A percentile compares a stretch with the other conserved stretches of the same genome.
Evolutionary conservation across 2,797 vertebrate species (phyloP).

Genomic region (Tragopan temminckii): DNA sequence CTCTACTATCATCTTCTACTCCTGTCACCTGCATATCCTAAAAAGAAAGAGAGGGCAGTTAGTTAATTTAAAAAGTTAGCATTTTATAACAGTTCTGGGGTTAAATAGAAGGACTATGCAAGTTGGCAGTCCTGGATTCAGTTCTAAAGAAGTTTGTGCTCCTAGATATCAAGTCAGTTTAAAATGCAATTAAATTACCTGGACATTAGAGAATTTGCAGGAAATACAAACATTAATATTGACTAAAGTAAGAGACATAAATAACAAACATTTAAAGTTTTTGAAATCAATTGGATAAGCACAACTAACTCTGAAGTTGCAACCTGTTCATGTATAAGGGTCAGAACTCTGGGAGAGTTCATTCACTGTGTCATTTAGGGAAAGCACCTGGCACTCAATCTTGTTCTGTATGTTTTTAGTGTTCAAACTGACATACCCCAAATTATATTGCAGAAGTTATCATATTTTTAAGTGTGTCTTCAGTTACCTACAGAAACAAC

Average conservation of each 20-base stretch:
- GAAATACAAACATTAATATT: neutral
- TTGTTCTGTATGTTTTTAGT: fast-evolving
- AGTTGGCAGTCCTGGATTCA: neutral
- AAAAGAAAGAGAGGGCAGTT: neutral
- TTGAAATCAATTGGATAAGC: neutral
- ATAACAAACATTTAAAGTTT: neutral
- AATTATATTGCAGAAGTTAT: neutral
- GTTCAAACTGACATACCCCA: neutral
- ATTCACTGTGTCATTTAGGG: neutral
- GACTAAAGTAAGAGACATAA: neutral
- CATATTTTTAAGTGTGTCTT: neutral
- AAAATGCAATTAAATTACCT: neutral
- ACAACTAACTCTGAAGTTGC: neutral
- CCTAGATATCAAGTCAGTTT: neutral
- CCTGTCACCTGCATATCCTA: slow-evolving; percentile 99
- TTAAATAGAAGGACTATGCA: neutral
- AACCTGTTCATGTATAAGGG: neutral
- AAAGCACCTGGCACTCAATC: neutral
- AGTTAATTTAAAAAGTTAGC: neutral
- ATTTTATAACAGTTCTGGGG: neutral
- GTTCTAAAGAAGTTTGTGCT: neutral
- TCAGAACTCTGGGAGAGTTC: neutral
- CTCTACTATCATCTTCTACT: slow-evolving; percentile 96
- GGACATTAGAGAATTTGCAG: neutral
- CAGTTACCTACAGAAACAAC: neutral